Evolutionary conservation across 2,113 vertebrate genomes (phyloP), one percentile per base, ranked within the genome.

Genomic region (Ammodytes marinus): DNA sequence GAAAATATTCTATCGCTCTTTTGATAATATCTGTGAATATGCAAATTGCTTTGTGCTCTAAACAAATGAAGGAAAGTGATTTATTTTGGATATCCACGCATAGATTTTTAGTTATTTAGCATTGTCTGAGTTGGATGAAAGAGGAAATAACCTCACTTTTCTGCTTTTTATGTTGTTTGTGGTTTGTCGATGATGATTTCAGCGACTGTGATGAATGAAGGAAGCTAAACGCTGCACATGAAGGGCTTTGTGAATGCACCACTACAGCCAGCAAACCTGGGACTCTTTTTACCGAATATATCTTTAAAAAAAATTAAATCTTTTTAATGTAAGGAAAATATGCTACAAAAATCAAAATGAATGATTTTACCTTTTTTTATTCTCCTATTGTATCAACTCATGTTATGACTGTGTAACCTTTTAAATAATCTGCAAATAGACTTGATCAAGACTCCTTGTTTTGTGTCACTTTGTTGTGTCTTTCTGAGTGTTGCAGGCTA

Each of bases 51-150:
- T 81, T 9, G 79, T 37, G 43, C 60, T 63, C 46, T 82, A 67
- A 27, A 87, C 63, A 66, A 86, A 89, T 91, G 87, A 92, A 90
- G 85, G 81, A 91, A 81, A 67, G 55, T 80, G 83, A 82, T 89
- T 89, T 83, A 77, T 89, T 87, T 82, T 83, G 63, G 27, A 79
- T 85, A 54, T 77, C 57, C 69, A 64, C 6, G 50, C 8, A 4
- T 54, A 86, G 72, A 87, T 40, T 64, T n/a, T 49, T n/a, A 69
- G 57, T 83, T 59, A 19, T 65, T 77, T 77, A 80, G 68, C 27
- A 27, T 69, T 73, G 66, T 43, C 6, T 76, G 40, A 37, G 50
- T 69, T 15, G 59, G 57, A 70, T 63, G 4, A 63, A 46, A 83
- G 64, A 17, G 19, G 57, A 57, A 67, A 47, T 39, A 35, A 71